phyloP scores from a whole-genome alignment of 2,113 vertebrate species.

The Willisornis vidua region DNA sequence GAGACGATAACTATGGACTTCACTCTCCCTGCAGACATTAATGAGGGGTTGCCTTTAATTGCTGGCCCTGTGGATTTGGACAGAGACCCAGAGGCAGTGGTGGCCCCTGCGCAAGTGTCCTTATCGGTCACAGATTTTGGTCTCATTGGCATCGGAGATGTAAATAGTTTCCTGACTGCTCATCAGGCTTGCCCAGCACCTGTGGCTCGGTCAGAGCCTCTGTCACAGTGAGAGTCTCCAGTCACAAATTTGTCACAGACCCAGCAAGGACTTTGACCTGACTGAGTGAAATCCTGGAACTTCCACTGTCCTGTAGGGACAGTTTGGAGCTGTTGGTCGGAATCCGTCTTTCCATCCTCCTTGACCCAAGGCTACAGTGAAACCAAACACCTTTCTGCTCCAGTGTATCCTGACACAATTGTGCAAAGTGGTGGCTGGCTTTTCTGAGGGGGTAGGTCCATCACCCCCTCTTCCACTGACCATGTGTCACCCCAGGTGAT shows the following conservation, averaged over 20 bases:
- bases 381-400: slow-evolving; percentile 56
- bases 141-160: slow-evolving; percentile 78
- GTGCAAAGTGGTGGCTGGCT: background rate
- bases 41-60: slow-evolving; percentile 67
- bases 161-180: slow-evolving; percentile 80
- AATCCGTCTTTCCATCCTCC: slow-evolving; percentile 44
- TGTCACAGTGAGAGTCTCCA: slow-evolving; percentile 80
- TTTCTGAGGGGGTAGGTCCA: background rate
- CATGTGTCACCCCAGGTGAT: background rate
- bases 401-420: background rate
- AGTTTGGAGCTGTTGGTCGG: slow-evolving; percentile 34
- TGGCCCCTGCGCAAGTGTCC: slow-evolving; percentile 76
- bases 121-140: slow-evolving; percentile 83
- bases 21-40: slow-evolving; percentile 62
- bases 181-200: slow-evolving; percentile 70
- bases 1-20: slow-evolving; percentile 74
- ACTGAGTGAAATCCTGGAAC: slow-evolving; percentile 33
- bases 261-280: slow-evolving; percentile 33
- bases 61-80: slow-evolving; percentile 63
- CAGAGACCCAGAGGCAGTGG: slow-evolving; percentile 60
- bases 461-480: background rate
- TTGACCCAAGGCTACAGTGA: slow-evolving; percentile 53
- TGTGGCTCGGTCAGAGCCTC: slow-evolving; percentile 75
- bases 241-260: background rate
- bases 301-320: background rate